Evolutionary conservation across 2,888 invertebrate genomes (phyloP).

Genomic region (Leptothorax acervorum): DNA sequence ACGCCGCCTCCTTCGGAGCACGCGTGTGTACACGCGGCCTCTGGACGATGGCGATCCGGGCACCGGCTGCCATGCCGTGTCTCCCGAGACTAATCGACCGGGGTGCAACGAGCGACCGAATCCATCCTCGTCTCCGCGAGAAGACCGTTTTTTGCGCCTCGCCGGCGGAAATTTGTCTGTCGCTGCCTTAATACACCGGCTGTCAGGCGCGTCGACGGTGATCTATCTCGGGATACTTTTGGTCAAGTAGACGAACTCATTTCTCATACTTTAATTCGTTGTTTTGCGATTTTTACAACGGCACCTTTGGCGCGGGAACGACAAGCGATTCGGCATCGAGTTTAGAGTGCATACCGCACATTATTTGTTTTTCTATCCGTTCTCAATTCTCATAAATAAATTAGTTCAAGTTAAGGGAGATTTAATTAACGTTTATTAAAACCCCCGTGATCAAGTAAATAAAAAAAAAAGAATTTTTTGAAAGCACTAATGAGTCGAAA

Average conservation of each 20-base stretch:
- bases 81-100: constrained; percentile 69
- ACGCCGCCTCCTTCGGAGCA: not conserved
- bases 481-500: not conserved
- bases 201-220: constrained; percentile 72
- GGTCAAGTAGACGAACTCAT: constrained; percentile 53
- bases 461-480: not conserved
- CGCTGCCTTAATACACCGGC: constrained; percentile 71
- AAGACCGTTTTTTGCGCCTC: constrained; percentile 65
- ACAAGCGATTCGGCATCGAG: not conserved
- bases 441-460: not conserved
- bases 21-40: not conserved
- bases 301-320: not conserved
- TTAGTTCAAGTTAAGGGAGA: not conserved
- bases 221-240: constrained; percentile 66
- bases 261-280: constrained; percentile 52
- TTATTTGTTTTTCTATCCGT: not conserved
- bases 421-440: constrained; percentile 13
- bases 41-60: constrained; percentile 12
- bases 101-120: constrained; percentile 71
- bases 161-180: constrained; percentile 74
- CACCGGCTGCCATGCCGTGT: constrained; percentile 5
- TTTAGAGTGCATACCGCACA: not conserved
- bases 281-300: constrained; percentile 50
- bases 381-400: not conserved
- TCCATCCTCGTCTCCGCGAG: constrained; percentile 57